phyloP scores from a whole-genome alignment of 2,113 vertebrate species.

The Cyprinodon variegatus region DNA sequence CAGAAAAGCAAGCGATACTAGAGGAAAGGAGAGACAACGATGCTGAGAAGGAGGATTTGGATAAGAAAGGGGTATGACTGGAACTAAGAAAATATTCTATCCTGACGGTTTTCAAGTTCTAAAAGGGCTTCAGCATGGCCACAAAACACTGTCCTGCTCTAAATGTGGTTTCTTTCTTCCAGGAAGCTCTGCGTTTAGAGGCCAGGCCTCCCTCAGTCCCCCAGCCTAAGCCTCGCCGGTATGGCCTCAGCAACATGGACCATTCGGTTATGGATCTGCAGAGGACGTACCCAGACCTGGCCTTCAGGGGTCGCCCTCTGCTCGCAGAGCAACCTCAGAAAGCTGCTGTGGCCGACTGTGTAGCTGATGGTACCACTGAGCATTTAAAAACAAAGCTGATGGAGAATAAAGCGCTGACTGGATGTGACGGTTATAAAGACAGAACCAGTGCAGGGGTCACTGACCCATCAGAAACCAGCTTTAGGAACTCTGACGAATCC shows the following conservation, averaged over 20 bases:
- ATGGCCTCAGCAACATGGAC: constrained; percentile 39
- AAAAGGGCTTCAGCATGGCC: background rate
- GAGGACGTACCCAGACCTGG: constrained; percentile 82
- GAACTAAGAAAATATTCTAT: background rate
- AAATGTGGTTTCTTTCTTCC: background rate
- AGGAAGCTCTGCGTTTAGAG: constrained; percentile 27
- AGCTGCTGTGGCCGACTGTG: constrained; percentile 27
- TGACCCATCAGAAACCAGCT: background rate
- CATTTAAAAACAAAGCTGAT: background rate
- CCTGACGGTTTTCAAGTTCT: background rate
- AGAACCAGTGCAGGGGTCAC: background rate
- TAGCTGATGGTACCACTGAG: background rate
- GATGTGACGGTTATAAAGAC: background rate
- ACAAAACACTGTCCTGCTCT: background rate
- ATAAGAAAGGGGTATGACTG: constrained; percentile 17
- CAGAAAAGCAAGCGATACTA: background rate
- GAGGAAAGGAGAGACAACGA: constrained; percentile 7
- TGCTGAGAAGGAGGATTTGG: constrained; percentile 7
- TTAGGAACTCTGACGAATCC: background rate
- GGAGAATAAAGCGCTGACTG: background rate
- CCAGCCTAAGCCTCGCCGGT: background rate
- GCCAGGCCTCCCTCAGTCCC: background rate
- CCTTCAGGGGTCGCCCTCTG: constrained; percentile 72
- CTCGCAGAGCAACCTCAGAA: constrained; percentile 27
- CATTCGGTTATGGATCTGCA: constrained; percentile 76